Conservation (phyloP, 2,888 invertebrate genomes). For the Limnephilus marmoratus region DNA sequence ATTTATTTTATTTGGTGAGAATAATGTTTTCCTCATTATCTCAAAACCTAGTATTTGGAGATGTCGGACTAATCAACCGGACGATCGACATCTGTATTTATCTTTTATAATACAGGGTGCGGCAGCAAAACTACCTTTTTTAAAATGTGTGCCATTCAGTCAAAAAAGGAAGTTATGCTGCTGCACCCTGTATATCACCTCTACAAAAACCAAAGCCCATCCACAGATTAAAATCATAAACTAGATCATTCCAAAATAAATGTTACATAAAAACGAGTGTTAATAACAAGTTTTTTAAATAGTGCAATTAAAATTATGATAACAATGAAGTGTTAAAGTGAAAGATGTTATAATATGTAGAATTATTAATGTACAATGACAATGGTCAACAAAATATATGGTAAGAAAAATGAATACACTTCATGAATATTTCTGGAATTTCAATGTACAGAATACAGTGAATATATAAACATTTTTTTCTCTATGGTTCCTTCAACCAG, state of each 20-base stretch:
- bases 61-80: too few species aligned
- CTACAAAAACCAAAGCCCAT: too few species aligned
- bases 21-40: too few species aligned
- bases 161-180: too few species aligned
- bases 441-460: not conserved
- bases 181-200: too few species aligned
- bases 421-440: not conserved
- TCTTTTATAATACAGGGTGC: too few species aligned
- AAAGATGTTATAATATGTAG: not conserved
- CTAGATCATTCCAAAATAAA: not conserved
- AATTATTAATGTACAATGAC: not conserved
- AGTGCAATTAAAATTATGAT: not conserved
- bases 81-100: not conserved
- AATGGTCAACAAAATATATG: not conserved
- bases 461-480: not conserved
- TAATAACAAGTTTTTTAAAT: not conserved
- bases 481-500: not conserved
- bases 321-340: not conserved
- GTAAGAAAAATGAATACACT: not conserved
- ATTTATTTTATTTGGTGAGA: too few species aligned
- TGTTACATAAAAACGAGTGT: not conserved
- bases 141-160: too few species aligned
- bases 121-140: too few species aligned
- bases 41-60: too few species aligned
- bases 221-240: not conserved